Base-by-base conservation (phyloP, 1,140 invertebrate genomes). In the Sesamia nonagrioides region DNA sequence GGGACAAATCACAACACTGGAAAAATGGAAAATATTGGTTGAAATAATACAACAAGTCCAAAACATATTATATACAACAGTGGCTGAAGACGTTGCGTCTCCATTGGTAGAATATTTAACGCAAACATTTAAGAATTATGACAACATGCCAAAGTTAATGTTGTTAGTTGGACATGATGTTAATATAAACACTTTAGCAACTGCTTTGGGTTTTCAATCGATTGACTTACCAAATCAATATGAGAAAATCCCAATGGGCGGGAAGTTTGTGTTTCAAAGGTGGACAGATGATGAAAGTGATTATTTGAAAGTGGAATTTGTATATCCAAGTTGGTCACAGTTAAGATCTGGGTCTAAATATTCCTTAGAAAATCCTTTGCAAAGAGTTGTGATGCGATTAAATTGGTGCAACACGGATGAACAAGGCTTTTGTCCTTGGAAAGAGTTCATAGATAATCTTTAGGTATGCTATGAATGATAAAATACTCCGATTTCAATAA, bases 241-340 rank as follows among this genome's bases (percentile, higher is more conserved):
- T 77, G 88, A 91, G 72, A 82, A 79, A 8, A 88, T 84, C 13
- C 92, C 92, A 1, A 83, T 93, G 21, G 91, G 92, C 5, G 91
- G 92, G 13, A 93, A 92, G 74, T 45, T 93, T 9, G 90, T 94
- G 8, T 92, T 94, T 78, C 87, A 94, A 80, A 93, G 89, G 60
- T 94, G 90, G 92, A 77, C 79, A 18, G 82, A 90, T 68, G 66
- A 72, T 40, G 42, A 83, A 37, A 71, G 77, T 35, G 79, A 87
- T 63, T 90, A 88, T 54, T 83, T 94, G 27, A 92, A 91, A 86
- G 80, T 93, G 6, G 75, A 89, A 56, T 93, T 89, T 81, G 80
- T 94, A 8, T 94, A 94, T 80, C 88, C 90, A 77, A 87, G 86
- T 1, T 86, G 80, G 61, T 71, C 86, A 7, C 92, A 56, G 21